These are phyloP conservation scores for Amphiduros pacificus DNA, from an alignment of 2,888 invertebrate species.

Conservation along the genomic window DNA sequence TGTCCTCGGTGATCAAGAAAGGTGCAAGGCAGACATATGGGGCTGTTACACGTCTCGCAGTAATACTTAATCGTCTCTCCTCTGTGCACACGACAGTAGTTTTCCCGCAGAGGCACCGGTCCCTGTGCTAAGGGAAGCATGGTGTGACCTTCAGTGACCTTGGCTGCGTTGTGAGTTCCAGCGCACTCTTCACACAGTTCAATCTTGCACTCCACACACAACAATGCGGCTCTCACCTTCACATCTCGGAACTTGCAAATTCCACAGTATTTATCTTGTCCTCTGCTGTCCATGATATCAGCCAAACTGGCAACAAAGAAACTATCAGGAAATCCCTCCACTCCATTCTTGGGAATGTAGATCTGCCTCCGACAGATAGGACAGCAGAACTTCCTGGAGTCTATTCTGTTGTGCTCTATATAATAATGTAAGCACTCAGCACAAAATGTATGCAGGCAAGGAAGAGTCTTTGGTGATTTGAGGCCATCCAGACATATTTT, in stretches of 20 bases:
- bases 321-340: constrained; percentile 31
- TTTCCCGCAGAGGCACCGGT: constrained; percentile 11
- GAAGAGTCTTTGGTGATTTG: constrained; percentile 32
- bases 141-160: constrained; percentile 29
- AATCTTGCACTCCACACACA: constrained; percentile 31
- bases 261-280: constrained; percentile 20
- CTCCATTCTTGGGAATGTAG: constrained; percentile 30
- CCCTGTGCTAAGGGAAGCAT: constrained; percentile 20
- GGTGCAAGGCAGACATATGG: constrained; percentile 31
- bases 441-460: constrained; percentile 36
- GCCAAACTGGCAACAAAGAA: constrained; percentile 31
- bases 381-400: constrained; percentile 31
- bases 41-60: constrained; percentile 31
- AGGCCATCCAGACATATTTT: constrained; percentile 31
- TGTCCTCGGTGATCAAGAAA: constrained; percentile 31
- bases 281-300: constrained; percentile 19
- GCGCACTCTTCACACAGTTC: constrained; percentile 26
- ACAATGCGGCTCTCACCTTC: not conserved
- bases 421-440: constrained; percentile 25
- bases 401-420: constrained; percentile 28
- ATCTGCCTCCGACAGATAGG: constrained; percentile 33
- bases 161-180: constrained; percentile 20
- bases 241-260: constrained; percentile 31
- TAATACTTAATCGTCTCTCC: constrained; percentile 32
- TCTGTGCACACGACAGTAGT: constrained; percentile 28